Percentiles rank a stretch among this genome's conserved stretches.
phyloP scores from a whole-genome alignment of 2,888 invertebrate species.

The Nomada fabriciana region DNA sequence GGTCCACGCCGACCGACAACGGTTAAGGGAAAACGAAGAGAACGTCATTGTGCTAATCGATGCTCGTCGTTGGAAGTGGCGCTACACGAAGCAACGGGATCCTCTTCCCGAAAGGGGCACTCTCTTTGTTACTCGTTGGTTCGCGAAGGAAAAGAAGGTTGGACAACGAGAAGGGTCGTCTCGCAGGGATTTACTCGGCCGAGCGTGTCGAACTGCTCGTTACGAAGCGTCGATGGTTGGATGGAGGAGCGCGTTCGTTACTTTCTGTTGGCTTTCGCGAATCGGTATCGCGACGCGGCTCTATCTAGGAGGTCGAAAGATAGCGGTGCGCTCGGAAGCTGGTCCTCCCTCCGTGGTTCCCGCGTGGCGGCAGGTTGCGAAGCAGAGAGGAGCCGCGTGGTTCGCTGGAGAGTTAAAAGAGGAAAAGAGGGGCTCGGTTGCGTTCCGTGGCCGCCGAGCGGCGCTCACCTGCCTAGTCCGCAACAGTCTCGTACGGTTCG shows the following conservation, averaged over 20 bases:
- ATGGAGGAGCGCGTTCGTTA: background rate
- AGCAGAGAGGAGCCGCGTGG: conserved; percentile 56
- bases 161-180: conserved; percentile 19
- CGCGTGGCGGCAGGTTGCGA: conserved; percentile 50
- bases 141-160: background rate
- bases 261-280: background rate
- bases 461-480: conserved; percentile 76
- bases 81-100: conserved; percentile 32
- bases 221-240: background rate
- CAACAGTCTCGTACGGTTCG: conserved; percentile 74
- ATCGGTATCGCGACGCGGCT: background rate
- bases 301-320: conserved; percentile 27
- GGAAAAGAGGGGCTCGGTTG: conserved; percentile 74
- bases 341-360: conserved; percentile 57
- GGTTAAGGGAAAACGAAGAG: conserved; percentile 5
- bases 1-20: background rate
- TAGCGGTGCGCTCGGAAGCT: conserved; percentile 7
- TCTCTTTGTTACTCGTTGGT: conserved; percentile 4
- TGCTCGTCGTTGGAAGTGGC: conserved; percentile 36
- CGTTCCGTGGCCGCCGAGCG: conserved; percentile 74
- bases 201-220: conserved; percentile 4
- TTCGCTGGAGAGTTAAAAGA: conserved; percentile 68
- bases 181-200: conserved; percentile 20
- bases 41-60: conserved; percentile 53
- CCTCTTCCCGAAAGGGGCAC: conserved; percentile 24